phyloP scores from a whole-genome alignment of 2,797 vertebrate genomes.

The Ispidina lecontei region DNA sequence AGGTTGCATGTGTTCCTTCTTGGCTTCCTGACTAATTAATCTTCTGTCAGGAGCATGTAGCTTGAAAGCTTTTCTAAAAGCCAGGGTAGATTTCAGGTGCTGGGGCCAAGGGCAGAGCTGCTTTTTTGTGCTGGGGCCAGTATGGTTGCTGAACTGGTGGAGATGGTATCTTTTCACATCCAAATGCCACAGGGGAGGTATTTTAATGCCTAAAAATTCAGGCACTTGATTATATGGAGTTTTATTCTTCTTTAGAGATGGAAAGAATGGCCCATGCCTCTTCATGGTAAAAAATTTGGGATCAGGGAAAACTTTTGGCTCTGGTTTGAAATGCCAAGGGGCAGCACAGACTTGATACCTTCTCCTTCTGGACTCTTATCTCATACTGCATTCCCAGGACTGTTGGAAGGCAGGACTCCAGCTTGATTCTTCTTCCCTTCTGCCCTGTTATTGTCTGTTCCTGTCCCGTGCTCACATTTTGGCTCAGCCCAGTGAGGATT shows the following conservation, averaged over 20 bases:
- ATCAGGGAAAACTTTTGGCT: background rate
- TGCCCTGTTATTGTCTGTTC: background rate
- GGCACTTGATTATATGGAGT: background rate
- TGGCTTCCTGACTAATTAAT: conserved; percentile 67
- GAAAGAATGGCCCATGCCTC: background rate
- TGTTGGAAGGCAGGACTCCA: background rate
- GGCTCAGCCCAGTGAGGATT: background rate
- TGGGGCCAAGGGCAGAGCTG: conserved; percentile 36
- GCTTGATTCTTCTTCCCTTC: background rate
- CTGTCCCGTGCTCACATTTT: background rate
- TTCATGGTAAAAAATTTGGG: background rate
- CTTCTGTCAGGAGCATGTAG: conserved; percentile 35
- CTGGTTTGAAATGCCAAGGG: background rate
- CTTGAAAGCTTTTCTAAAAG: conserved; percentile 54
- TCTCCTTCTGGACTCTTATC: background rate
- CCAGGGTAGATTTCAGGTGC: conserved; percentile 38
- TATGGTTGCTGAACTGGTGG: background rate
- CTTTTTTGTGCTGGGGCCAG: background rate
- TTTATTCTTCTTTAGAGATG: background rate
- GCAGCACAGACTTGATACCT: background rate
- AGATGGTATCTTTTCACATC: background rate
- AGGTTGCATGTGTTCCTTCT: conserved; percentile 50
- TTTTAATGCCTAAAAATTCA: background rate
- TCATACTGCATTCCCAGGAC: background rate
- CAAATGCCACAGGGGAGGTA: background rate